Conservation (phyloP, 1,140 invertebrate species). For the Heliconius hewitsoni region DNA sequence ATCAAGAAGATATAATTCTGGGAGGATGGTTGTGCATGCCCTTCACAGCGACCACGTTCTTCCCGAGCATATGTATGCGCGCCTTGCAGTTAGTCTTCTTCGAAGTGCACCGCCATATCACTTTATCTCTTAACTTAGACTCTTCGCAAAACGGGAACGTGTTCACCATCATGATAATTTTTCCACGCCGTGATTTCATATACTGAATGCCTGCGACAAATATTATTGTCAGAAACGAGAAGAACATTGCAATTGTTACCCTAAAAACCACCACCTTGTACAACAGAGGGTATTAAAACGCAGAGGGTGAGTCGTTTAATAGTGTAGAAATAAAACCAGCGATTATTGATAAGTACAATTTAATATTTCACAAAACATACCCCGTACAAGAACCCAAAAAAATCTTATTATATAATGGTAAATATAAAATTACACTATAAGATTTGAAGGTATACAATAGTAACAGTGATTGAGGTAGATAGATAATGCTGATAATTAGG, state of each 20-base stretch:
- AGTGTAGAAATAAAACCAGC: conserved; percentile 64
- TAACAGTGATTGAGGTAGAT: conserved; percentile 75
- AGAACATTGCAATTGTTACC: conserved; percentile 31
- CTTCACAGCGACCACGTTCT: conserved; percentile 77
- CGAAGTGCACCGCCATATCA: conserved; percentile 80
- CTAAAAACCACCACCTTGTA: conserved; percentile 41
- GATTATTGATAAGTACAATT: conserved; percentile 79
- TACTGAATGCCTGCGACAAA: conserved; percentile 78
- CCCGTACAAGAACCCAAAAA: conserved; percentile 75
- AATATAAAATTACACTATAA: conserved; percentile 78
- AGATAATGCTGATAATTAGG: conserved; percentile 50
- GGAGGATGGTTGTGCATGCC: conserved; percentile 79
- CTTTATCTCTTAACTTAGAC: conserved; percentile 77
- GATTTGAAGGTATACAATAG: conserved; percentile 63
- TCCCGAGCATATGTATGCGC: conserved; percentile 76
- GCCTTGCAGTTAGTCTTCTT: conserved; percentile 81
- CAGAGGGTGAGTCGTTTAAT: conserved; percentile 2
- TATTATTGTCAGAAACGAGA: conserved; percentile 53
- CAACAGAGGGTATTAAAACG: conserved; percentile 55
- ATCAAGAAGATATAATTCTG: conserved; percentile 49
- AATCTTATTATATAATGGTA: conserved; percentile 75
- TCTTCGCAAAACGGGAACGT: conserved; percentile 81
- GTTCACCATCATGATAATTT: conserved; percentile 81
- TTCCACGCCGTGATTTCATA: conserved; percentile 77
- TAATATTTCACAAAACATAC: conserved; percentile 81